phyloP scores from a whole-genome alignment of 2,113 vertebrate species.

The Cercopithecus mona region DNA sequence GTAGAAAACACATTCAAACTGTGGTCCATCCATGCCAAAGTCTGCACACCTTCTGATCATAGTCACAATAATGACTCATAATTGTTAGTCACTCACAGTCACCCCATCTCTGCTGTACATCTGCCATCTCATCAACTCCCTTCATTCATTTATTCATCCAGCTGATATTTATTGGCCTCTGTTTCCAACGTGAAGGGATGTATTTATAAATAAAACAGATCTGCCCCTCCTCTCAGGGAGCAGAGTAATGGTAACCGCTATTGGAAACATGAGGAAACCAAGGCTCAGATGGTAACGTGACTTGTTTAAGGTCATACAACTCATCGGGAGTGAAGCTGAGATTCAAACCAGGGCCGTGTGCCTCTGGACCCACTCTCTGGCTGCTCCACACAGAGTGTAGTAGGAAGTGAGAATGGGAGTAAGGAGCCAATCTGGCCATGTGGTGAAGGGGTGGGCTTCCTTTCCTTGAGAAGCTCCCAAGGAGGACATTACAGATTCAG shows the following conservation, averaged over 20 bases:
- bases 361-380: background rate
- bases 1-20: background rate
- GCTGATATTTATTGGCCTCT: background rate
- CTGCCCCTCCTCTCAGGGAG: background rate
- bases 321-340: background rate
- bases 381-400: background rate
- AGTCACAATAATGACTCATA: background rate
- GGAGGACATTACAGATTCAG: background rate
- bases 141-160: background rate
- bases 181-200: background rate
- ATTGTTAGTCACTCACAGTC: background rate
- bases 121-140: background rate
- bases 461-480: background rate
- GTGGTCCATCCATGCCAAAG: background rate
- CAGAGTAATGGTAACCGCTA: background rate
- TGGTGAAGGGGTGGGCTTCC: background rate
- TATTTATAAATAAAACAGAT: background rate
- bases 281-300: background rate
- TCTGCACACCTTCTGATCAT: background rate
- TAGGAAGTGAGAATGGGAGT: background rate
- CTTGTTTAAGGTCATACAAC: background rate
- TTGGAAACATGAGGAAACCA: background rate
- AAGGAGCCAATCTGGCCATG: background rate
- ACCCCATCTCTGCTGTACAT: background rate
- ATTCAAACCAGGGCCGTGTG: background rate